Evolutionary conservation across 2,888 invertebrate species (phyloP), one percentile per base, ranked within the genome.

Genomic region (Tetanocera ferruginea): DNA sequence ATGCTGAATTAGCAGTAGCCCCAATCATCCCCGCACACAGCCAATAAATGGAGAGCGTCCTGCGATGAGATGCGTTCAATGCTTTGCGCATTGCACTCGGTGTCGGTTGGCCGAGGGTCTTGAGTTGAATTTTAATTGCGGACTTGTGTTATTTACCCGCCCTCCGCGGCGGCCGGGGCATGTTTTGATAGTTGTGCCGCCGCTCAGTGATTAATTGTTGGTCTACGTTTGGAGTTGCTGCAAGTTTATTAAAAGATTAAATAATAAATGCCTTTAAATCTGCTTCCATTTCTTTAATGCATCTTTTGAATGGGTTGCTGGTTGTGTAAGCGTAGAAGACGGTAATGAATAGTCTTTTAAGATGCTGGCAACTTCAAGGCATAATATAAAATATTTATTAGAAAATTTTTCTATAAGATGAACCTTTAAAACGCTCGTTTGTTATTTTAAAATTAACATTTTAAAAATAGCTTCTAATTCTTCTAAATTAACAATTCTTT

Each of bases 211-310:
- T 75, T 75, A 75, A 67, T 75, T 67, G 67, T 55, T 55, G 66
- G 49, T 9, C 73, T 37, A 43, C 75, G 64, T 60, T 14, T 51
- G 51, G 11, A n/a, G 28, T 11, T 43, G 60, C 37, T 34, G 74
- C 31, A 23, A 37, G 55, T 75, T 75, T 66, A 75, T 75, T 67
- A 75, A 66, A 75, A 75, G 67, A 75, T 75, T 75, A 67, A 75
- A 75, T 66, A 67, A 75, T 52, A 28, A 37, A 52, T 37, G 66
- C 75, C 19, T 66, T 19, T 55, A 23, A 75, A 75, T 75, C 57
- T 49, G 28, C 28, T 19, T 66, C 62, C 49, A 60, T 25, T 62
- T 14, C 60, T 25, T 37, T 51, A 52, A 31, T 23, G 28, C 66
- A 64, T 28, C 34, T 74, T n/a, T n/a, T 8, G 25, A 14, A n/a